These are phyloP conservation scores for Zeugodacus cucurbitae DNA, from an alignment of 1,140 invertebrate genomes.

Conservation along the genomic window DNA sequence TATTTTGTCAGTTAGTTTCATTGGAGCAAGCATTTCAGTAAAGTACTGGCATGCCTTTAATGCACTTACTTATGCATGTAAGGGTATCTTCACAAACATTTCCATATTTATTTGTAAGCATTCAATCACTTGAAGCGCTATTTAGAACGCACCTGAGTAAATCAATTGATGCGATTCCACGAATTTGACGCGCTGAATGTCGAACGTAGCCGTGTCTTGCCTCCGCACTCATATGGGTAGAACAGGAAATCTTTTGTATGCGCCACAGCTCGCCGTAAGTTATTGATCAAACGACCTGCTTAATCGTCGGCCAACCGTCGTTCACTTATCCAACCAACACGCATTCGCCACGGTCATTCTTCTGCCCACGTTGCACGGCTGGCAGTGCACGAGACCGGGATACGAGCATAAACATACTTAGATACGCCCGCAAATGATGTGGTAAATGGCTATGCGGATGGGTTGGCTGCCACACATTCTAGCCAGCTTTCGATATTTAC, in stretches of 20 bases:
- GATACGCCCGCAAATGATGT: slow-evolving; percentile 2
- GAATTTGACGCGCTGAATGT: neutral
- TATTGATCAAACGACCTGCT: slow-evolving; percentile 13
- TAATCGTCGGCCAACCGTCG: neutral
- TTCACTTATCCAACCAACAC: neutral
- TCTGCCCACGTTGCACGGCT: neutral
- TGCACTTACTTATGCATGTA: neutral
- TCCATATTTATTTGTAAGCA: neutral
- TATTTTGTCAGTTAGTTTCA: too few species aligned
- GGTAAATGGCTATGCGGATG: neutral
- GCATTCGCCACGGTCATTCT: slow-evolving; percentile 12
- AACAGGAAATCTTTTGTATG: slow-evolving; percentile 33
- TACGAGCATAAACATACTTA: neutral
- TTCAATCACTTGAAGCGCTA: neutral
- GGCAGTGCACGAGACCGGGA: neutral
- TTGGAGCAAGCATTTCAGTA: neutral
- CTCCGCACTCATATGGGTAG: neutral
- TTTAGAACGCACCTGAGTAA: slow-evolving; percentile 36
- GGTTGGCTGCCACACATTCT: neutral
- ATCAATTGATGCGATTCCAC: slow-evolving; percentile 34
- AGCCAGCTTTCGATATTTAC: neutral
- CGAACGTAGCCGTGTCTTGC: neutral
- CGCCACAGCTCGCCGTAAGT: neutral
- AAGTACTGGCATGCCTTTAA: neutral
- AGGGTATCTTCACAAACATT: too few species aligned